phyloP scores from a whole-genome alignment of 92 coral and sea anemone species.

The Pocillopora grandis region DNA sequence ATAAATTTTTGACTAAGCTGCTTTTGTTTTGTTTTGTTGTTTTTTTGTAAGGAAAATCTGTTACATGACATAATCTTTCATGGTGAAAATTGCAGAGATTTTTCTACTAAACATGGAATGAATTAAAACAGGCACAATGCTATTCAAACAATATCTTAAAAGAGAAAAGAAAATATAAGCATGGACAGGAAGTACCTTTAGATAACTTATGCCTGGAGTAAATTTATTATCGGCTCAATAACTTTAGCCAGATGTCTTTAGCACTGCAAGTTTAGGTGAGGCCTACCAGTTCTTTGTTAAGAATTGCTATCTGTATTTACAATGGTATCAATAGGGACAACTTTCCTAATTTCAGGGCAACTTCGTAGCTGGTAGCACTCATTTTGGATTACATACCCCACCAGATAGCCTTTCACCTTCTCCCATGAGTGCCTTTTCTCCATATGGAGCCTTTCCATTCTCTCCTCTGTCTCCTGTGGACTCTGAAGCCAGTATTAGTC shows the following conservation, averaged over 20 bases:
- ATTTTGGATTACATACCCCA: slow-evolving; percentile 80
- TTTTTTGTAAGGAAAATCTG: not conserved
- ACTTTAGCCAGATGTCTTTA: too few species aligned
- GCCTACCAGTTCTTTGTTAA: not conserved
- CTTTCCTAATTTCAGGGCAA: slow-evolving; percentile 30
- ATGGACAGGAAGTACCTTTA: too few species aligned
- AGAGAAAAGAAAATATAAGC: too few species aligned
- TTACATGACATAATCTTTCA: too few species aligned
- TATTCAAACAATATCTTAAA: too few species aligned
- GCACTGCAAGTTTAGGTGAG: too few species aligned
- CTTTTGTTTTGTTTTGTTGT: not conserved
- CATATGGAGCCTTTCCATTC: slow-evolving; percentile 73
- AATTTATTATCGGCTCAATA: too few species aligned
- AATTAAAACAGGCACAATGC: too few species aligned
- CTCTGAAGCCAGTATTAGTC: slow-evolving; percentile 72
- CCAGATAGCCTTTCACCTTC: slow-evolving; percentile 94
- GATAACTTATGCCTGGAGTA: too few species aligned
- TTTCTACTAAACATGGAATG: too few species aligned
- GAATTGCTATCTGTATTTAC: not conserved
- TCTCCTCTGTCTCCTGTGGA: slow-evolving; percentile 85
- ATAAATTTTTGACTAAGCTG: not conserved
- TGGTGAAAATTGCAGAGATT: too few species aligned
- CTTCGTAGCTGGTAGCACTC: slow-evolving; percentile 31
- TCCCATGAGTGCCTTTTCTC: slow-evolving; percentile 79
- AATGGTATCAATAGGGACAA: not conserved